Evolutionary conservation across 2,113 vertebrate genomes (phyloP).

Genomic region (Pycnonotus jocosus): DNA sequence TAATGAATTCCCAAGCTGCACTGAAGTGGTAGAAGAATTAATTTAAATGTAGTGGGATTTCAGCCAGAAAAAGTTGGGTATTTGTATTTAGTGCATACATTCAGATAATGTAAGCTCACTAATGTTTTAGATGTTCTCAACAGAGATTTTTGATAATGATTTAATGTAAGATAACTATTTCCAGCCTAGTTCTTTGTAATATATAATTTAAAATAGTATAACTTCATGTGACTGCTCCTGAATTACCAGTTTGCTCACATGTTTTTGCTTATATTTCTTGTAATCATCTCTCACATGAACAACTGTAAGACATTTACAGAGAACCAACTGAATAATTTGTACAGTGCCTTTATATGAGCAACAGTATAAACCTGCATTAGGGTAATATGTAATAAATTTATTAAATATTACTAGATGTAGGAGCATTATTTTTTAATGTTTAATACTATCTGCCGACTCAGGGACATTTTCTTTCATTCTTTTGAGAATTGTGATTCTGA

Average conservation of each 20-base stretch:
- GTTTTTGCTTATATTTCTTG: not conserved
- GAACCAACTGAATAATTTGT: not conserved
- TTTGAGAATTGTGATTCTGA: conserved; percentile 6
- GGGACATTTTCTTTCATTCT: not conserved
- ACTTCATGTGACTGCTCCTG: not conserved
- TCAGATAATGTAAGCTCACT: not conserved
- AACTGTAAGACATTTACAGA: not conserved
- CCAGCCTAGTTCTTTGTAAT: not conserved
- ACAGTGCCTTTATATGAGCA: not conserved
- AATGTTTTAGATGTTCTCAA: not conserved
- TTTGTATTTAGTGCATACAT: not conserved
- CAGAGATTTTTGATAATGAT: not conserved
- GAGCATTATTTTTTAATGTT: not conserved
- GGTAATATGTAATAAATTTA: not conserved
- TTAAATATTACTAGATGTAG: not conserved
- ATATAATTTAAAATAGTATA: not conserved
- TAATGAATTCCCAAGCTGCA: not conserved
- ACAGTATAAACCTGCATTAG: not conserved
- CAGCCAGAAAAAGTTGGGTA: not conserved
- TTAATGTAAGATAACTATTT: not conserved
- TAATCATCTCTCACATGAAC: not conserved
- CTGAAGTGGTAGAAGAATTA: not conserved
- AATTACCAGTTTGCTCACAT: not conserved
- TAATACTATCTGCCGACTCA: not conserved
- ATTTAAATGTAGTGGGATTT: not conserved